Base-by-base conservation (phyloP, 92 coral and sea anemone genomes). In the Virgularia gustaviana region DNA sequence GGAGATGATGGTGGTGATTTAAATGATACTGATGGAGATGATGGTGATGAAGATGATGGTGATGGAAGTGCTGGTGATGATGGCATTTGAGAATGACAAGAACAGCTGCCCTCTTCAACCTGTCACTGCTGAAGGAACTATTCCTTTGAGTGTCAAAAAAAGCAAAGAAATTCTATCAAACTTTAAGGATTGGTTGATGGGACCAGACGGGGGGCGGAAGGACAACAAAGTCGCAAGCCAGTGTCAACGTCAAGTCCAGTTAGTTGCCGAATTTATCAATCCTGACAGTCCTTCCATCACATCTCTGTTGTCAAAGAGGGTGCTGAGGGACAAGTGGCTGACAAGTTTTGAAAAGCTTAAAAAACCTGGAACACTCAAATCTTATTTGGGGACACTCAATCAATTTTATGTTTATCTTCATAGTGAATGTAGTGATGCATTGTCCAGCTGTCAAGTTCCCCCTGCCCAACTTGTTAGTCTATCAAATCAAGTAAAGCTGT, bases 371-470 rank as follows among this genome's bases (percentile, higher is more conserved):
- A 83, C 83, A 23, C 49, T 79, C 18, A 78, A 83, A 49, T 55
- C 80, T 49, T 78, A 83, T 59, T 57, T 84, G 27, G 80, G 74
- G 85, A 79, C 81, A 41, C 65, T 84, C 20, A 56, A 72, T 49
- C 81, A 80, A 42, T 79, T 79, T 47, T 84, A 49, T 45, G 49
- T 81, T 39, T 84, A 55, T 58, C 43, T 60, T 19, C 11, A 79
- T 2, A 53, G 65, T 25, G 71, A 80, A 11, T 24, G 54, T 18
- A 54, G 53, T 23, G 58, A 66, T 20, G 39, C 49, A 25, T 38
- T 36, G 52, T 42, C 68, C 13, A 39, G 60, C 37, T 28, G 70
- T 58, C 42, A 77, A 32, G 54, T 70, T 22, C 16, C 32, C 39
- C 1, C 3, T 13, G 1, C 13, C 16, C 1, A 43, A 43, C 24